Conservation (phyloP, 2,797 vertebrate genomes). For the Myripristis jacobus region DNA sequence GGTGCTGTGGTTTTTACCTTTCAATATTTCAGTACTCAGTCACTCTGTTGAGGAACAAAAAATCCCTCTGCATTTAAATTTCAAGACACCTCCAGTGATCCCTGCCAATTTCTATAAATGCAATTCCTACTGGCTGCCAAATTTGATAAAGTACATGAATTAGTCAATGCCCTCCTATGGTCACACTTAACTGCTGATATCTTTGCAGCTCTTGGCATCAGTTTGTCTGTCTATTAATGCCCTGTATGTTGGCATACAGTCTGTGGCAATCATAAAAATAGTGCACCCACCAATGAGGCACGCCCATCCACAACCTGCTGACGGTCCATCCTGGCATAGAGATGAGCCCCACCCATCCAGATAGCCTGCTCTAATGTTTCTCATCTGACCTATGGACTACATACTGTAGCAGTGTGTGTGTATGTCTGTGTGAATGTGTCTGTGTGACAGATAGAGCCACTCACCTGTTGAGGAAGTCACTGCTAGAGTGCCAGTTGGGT, state of each 20-base stretch:
- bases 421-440: slow-evolving; percentile 6
- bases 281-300: slow-evolving; percentile 49
- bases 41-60: too few relatives aligned
- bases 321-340: slow-evolving; percentile 49
- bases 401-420: background rate
- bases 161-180: background rate
- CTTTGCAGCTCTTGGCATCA: slow-evolving; percentile 12
- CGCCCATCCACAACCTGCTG: slow-evolving; percentile 42
- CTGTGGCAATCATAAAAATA: slow-evolving; percentile 45
- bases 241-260: background rate
- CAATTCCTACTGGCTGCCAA: background rate
- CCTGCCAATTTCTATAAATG: too few relatives aligned
- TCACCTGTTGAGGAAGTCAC: slow-evolving; percentile 85
- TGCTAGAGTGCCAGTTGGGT: slow-evolving; percentile 82
- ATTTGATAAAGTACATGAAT: background rate
- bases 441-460: slow-evolving; percentile 48
- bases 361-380: slow-evolving; percentile 38
- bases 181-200: background rate
- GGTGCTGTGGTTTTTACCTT: too few relatives aligned
- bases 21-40: too few relatives aligned
- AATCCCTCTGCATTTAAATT: too few relatives aligned
- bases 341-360: slow-evolving; percentile 41
- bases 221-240: background rate
- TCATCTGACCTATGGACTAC: slow-evolving; percentile 23
- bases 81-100: too few relatives aligned